Conservation (phyloP, 2,888 invertebrate species). For the Candidula unifasciata region DNA sequence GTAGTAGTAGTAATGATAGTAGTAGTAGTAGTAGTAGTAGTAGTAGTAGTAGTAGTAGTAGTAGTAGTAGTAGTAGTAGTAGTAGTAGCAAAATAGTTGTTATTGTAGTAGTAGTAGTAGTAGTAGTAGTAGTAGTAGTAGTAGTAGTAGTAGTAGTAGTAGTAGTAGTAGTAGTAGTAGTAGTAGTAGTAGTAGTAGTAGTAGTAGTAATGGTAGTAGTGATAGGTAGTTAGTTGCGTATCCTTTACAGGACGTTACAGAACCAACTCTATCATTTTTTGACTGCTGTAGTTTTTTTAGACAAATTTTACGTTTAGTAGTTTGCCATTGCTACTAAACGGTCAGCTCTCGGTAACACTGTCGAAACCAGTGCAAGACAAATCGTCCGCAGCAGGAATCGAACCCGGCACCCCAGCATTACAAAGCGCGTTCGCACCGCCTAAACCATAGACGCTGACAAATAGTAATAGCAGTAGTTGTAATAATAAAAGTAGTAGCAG, state of each 20-base stretch:
- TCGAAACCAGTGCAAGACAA: too few species aligned
- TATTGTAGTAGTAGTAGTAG: conserved; percentile 29
- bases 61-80: conserved; percentile 50
- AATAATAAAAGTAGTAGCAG: conserved; percentile 7
- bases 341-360: too few species aligned
- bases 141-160: neutral
- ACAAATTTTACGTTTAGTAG: too few species aligned
- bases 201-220: neutral
- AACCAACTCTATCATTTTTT: too few species aligned
- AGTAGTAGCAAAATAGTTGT: neutral
- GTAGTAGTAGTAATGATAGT: conserved; percentile 40
- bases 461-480: conserved; percentile 19
- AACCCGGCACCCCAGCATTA: too few species aligned
- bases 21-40: conserved; percentile 46
- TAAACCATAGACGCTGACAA: too few species aligned
- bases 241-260: too few species aligned
- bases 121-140: conserved; percentile 54
- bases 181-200: conserved; percentile 1
- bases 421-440: too few species aligned
- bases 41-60: conserved; percentile 47
- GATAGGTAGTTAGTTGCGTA: too few species aligned
- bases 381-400: too few species aligned
- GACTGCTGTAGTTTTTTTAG: too few species aligned
- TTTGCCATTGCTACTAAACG: too few species aligned
- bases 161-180: conserved; percentile 14